Percentiles rank a stretch among this genome's conserved stretches.
Evolutionary conservation across 1,140 invertebrate genomes (phyloP).

Genomic region (Aphelenchoides besseyi): DNA sequence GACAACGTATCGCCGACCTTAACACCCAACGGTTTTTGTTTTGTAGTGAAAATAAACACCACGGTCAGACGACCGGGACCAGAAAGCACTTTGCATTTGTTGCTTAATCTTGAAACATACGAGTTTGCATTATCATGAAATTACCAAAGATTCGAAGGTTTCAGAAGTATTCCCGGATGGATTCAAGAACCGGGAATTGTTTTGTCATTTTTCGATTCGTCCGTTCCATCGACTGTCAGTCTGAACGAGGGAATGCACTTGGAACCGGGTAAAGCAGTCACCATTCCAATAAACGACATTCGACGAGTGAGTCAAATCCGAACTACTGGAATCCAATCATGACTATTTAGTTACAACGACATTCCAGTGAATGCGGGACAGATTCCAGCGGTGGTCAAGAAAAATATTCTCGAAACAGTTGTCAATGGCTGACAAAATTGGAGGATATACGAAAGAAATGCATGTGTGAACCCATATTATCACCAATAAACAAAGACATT

Average conservation of each 20-base stretch:
- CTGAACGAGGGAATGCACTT: slow-evolving; percentile 42
- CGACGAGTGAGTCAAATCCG: slow-evolving; percentile 24
- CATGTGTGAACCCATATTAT: slow-evolving; percentile 31
- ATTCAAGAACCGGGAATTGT: slow-evolving; percentile 38
- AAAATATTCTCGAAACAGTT: slow-evolving; percentile 38
- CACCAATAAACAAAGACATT: slow-evolving; percentile 29
- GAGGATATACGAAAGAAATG: slow-evolving; percentile 32
- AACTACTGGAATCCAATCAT: too few species aligned
- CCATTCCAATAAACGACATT: slow-evolving; percentile 47
- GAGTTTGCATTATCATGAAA: too few species aligned
- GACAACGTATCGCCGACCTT: slow-evolving; percentile 40
- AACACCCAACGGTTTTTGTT: slow-evolving; percentile 43
- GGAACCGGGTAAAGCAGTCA: slow-evolving; percentile 44
- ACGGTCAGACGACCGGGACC: slow-evolving; percentile 40
- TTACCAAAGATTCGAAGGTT: too few species aligned
- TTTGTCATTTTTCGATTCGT: slow-evolving; percentile 42
- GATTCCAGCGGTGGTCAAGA: slow-evolving; percentile 17
- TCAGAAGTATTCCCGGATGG: slow-evolving; percentile 43
- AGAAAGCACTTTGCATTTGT: slow-evolving; percentile 38
- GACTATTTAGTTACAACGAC: slow-evolving; percentile 26
- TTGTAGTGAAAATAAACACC: slow-evolving; percentile 37
- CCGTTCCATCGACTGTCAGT: slow-evolving; percentile 18
- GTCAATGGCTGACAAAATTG: slow-evolving; percentile 36
- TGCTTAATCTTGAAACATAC: slow-evolving; percentile 42
- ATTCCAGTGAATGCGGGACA: slow-evolving; percentile 35